Evolutionary conservation across 2,113 vertebrate species (phyloP).

Genomic region (Danionella cerebrum): DNA sequence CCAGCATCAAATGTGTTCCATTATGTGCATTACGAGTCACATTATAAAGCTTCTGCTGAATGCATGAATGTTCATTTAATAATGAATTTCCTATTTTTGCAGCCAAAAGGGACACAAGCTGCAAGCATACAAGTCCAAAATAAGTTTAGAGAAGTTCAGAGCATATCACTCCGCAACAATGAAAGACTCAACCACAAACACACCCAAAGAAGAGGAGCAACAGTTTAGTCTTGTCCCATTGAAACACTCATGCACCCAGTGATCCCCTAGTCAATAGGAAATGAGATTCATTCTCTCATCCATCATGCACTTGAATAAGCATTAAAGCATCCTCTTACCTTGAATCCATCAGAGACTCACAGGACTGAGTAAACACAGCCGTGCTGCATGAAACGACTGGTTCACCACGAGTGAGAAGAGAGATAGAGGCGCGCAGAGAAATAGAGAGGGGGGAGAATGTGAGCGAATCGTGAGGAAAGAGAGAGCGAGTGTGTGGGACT

Average conservation of each 20-base stretch:
- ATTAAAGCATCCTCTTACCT: slow-evolving; percentile 32
- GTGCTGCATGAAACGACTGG: slow-evolving; percentile 24
- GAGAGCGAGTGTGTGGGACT: not conserved
- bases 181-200: not conserved
- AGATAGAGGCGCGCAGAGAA: not conserved
- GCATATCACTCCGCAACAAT: not conserved
- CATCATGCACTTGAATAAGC: not conserved
- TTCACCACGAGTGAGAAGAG: slow-evolving; percentile 29
- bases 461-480: not conserved
- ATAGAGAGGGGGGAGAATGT: not conserved
- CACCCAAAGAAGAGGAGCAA: slow-evolving; percentile 15
- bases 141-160: not conserved
- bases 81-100: too few species aligned
- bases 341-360: slow-evolving; percentile 39
- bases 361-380: slow-evolving; percentile 41
- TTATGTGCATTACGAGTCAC: too few species aligned
- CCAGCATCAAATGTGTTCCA: too few species aligned
- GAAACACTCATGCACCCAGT: not conserved
- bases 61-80: too few species aligned
- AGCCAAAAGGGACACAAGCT: too few species aligned
- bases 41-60: too few species aligned
- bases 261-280: not conserved
- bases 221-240: slow-evolving; percentile 25
- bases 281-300: not conserved
- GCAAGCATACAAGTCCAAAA: not conserved